Evolutionary conservation across 1,140 invertebrate species (phyloP), one percentile per base, ranked within the genome.

Genomic region (Pachyrhynchus sulphureomaculatus): DNA sequence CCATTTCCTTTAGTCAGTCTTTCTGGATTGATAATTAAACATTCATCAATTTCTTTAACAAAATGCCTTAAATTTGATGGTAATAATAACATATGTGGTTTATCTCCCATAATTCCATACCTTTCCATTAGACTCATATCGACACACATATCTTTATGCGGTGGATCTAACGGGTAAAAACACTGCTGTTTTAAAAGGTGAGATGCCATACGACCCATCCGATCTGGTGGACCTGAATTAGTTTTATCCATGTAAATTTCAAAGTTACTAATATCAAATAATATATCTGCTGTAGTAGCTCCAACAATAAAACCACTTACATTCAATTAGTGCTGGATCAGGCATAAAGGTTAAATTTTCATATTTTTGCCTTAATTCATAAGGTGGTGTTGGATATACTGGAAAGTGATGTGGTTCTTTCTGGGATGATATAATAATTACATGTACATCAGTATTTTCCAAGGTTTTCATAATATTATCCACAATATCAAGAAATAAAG

Each of bases 61-160:
- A 95, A 96, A 72, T 88, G 84, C 74, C 86, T 82, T 52, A 95
- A 84, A 72, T 91, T 87, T 8, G 93, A 95, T 2, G 93, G 93
- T 62, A 93, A 72, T 37, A 97, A 76, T 1, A 97, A 75, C 6
- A 97, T 65, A 72, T 96, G 91, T 1, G 93, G 93, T 42, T 85
- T 85, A 44, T 80, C 75, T 10, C 86, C 78, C 54, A 93, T 79
- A 51, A 83, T 81, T 9, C 83, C 84, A 73, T 86, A 82, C 62
- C 84, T 81, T 33, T 87, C 83, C 78, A 87, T 88, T 36, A 89
- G 76, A 47, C 82, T 79, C 12, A 83, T 83, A 75, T 95, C 92
- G 2, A 90, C 68, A 65, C 84, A 83, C 8, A 89, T 72, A 42
- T 86, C 83, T 60, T 83, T 78, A 20, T 79, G 74, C n/a, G 88